phyloP scores from a whole-genome alignment of 2,888 invertebrate genomes.

The Resseliella maxima region DNA sequence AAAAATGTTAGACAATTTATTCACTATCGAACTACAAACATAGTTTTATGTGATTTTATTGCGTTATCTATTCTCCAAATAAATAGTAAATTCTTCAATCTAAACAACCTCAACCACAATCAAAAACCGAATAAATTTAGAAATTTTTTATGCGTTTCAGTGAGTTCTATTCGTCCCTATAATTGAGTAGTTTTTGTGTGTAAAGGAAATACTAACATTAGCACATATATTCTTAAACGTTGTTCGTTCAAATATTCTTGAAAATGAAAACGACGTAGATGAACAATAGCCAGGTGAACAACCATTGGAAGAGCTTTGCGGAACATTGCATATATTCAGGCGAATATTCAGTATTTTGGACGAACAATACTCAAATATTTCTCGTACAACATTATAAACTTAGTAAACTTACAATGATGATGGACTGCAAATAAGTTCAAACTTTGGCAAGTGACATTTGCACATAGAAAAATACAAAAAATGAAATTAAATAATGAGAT shows the following conservation, averaged over 20 bases:
- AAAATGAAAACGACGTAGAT: neutral
- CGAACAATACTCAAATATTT: neutral
- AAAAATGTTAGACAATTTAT: too few species aligned
- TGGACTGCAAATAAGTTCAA: neutral
- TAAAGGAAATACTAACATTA: neutral
- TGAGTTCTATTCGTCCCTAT: neutral
- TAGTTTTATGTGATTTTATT: too few species aligned
- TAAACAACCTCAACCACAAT: neutral
- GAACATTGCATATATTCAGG: neutral
- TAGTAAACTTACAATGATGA: neutral
- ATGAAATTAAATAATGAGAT: neutral
- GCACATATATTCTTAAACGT: neutral
- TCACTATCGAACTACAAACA: too few species aligned
- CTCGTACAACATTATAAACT: neutral
- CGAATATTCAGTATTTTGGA: neutral
- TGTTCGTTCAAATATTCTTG: neutral
- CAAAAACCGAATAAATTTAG: neutral
- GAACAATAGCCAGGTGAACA: neutral
- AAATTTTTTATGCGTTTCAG: neutral
- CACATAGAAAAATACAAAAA: neutral
- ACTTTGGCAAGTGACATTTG: neutral
- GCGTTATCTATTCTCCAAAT: too few species aligned
- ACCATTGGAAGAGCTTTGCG: neutral
- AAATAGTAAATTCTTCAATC: neutral
- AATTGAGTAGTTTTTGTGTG: constrained; percentile 6